Evolutionary conservation across 1,140 invertebrate species (phyloP), one percentile per base, ranked within the genome.

Genomic region (Drosophila repleta): DNA sequence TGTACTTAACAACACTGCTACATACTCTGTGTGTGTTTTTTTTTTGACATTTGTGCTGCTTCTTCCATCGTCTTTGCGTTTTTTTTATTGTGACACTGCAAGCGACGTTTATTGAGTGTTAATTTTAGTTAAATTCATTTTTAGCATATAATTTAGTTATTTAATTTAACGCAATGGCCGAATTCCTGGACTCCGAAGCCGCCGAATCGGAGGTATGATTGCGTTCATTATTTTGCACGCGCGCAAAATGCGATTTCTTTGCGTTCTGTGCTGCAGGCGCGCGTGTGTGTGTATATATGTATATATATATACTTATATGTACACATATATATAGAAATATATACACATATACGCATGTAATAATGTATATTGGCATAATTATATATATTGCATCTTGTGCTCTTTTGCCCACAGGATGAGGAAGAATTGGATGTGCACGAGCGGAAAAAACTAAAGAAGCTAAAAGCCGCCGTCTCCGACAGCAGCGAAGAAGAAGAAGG

Each of bases 101-200:
- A 84, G 63, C 66, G 66, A 78, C 60, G 32, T 67, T 74, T 79
- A 62, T 72, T 85, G 74, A 74, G 74, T 63, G 61, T 85, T 77
- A 70, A 63, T 79, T 87, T 87, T 78, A 87, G 77, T 85, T 78
- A 74, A 72, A 85, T 80, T 85, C 62, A 55, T 80, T 84, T 69
- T 74, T 80, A 85, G 81, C 77, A 61, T 81, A 85, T 85, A 85
- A 67, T 85, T 85, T 85, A 85, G 79, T 80, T 85, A 62, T 77
- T 84, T 81, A 81, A 81, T 85, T 85, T 85, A 75, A 72, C 69
- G 58, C 35, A 64, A 96, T 96, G 96, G 94, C 96, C 35, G 95
- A 96, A 91, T 97, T 96, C 92, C 91, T 97, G 51, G 96, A 96
- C 71, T 96, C 95, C 1, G 96, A 97, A 92, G 96, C 96, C 2